Conservation (phyloP, 2,888 invertebrate species). For the Sinohyriopsis cumingii region DNA sequence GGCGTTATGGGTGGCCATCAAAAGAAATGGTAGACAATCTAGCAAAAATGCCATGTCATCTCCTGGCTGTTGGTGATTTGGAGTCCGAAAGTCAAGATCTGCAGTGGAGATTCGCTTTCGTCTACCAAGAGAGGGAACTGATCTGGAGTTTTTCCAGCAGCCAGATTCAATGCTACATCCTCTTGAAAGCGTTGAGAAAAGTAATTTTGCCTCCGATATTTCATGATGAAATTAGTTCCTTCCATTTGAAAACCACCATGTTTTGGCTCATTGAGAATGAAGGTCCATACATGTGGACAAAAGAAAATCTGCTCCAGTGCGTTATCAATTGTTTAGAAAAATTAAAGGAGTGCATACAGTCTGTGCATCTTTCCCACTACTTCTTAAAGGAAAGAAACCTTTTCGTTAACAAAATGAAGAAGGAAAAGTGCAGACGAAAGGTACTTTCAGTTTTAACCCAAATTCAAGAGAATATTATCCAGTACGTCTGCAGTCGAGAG, state of each 20-base stretch:
- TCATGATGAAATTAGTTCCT: background rate
- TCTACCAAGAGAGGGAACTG: background rate
- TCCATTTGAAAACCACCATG: slow-evolving; percentile 1
- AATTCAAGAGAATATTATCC: no score
- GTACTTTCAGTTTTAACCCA: no score
- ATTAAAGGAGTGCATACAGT: background rate
- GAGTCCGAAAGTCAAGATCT: background rate
- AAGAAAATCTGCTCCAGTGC: background rate
- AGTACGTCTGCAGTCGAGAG: no score
- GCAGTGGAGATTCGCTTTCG: slow-evolving; percentile 6
- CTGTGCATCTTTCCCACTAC: background rate
- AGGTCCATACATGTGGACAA: background rate
- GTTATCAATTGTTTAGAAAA: background rate
- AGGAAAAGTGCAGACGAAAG: no score
- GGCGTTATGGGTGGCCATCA: no score
- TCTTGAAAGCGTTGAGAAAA: background rate
- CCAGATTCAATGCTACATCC: slow-evolving; percentile 1
- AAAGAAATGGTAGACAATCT: no score
- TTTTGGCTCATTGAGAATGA: background rate
- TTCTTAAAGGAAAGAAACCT: background rate
- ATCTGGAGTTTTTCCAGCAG: background rate
- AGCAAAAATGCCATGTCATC: no score
- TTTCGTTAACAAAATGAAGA: background rate
- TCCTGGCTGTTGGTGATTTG: background rate
- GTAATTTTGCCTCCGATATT: no score